phyloP scores from a whole-genome alignment of 64 coral and sea anemone species.

The Acropora yongei region DNA sequence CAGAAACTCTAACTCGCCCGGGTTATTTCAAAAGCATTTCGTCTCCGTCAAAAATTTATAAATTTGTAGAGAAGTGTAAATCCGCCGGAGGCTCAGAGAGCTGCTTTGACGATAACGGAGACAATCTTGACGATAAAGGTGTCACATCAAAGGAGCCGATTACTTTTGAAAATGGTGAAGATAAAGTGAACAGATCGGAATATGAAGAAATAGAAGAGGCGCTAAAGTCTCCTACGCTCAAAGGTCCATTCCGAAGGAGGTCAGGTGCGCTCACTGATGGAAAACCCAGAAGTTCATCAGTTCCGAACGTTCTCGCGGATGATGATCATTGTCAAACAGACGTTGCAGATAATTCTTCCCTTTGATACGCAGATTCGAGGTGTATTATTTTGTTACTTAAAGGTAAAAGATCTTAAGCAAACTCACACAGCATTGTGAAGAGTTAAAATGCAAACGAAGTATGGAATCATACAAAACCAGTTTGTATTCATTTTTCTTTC shows the following conservation, averaged over 20 bases:
- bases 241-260: conserved; percentile 36
- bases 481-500: too few relatives aligned
- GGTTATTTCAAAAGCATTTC: conserved; percentile 21
- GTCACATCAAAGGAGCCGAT: not conserved
- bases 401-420: too few relatives aligned
- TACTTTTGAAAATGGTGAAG: not conserved
- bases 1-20: not conserved
- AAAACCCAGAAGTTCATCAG: conserved; percentile 42
- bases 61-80: not conserved
- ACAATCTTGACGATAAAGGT: not conserved
- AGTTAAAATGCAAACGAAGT: too few relatives aligned
- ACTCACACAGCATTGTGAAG: too few relatives aligned
- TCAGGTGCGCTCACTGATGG: not conserved
- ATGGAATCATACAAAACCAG: too few relatives aligned
- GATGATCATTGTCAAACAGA: not conserved
- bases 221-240: conserved; percentile 38
- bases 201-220: conserved; percentile 23
- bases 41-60: conserved; percentile 23
- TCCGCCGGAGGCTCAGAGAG: not conserved
- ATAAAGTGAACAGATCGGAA: not conserved
- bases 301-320: not conserved
- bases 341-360: not conserved
- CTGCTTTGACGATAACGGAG: not conserved
- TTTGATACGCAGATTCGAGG: not conserved
- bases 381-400: too few relatives aligned